Evolutionary conservation across 2,888 invertebrate genomes (phyloP), one percentile per base, ranked within the genome.

Genomic region (Dichetophora obliterata): DNA sequence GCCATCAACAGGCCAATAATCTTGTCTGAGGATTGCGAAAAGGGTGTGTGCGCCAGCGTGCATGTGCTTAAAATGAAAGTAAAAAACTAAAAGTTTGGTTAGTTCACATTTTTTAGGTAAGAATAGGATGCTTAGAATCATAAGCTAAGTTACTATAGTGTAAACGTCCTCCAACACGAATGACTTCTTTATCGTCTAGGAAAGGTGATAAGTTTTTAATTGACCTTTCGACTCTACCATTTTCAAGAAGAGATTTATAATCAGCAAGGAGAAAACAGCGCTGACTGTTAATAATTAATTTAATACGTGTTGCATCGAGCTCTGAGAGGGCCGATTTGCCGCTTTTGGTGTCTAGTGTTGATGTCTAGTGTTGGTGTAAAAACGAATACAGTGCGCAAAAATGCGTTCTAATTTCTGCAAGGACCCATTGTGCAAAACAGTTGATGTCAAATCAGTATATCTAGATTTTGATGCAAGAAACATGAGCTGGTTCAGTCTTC

Each of bases 1-100:
- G 2, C 52, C 76, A 27, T 71, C 52, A 63, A 75, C 43, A 8
- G 75, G 77, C 76, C 72, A 78, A 43, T 72, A 78, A 14, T 48
- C 27, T 69, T 79, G 79, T 11, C 76, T 71, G 2, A 76, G 4
- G 14, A 59, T 75, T 52, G 77, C n/a, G 16, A 77, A 66, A 3
- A 77, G 72, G 11, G 65, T 57, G 63, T 75, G 75, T 8, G 75
- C 57, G 5, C 43, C 77, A 65, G 63, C 65, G 63, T 77, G 71
- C 22, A 70, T 61, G 43, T 77, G 70, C 22, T 52, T 70, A 54
- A 59, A 34, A 76, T 76, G 75, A 74, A 69, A 70, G 59, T 22
- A 76, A 14, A 14, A 48, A 63, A 79, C 59, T 37, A 79, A 16
- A 3, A 75, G 52, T 34, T 65, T 68, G 9, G 77, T 65, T 71